Evolutionary conservation across 2,888 invertebrate genomes (phyloP).

Genomic region (Thysanoteuthis rhombus): DNA sequence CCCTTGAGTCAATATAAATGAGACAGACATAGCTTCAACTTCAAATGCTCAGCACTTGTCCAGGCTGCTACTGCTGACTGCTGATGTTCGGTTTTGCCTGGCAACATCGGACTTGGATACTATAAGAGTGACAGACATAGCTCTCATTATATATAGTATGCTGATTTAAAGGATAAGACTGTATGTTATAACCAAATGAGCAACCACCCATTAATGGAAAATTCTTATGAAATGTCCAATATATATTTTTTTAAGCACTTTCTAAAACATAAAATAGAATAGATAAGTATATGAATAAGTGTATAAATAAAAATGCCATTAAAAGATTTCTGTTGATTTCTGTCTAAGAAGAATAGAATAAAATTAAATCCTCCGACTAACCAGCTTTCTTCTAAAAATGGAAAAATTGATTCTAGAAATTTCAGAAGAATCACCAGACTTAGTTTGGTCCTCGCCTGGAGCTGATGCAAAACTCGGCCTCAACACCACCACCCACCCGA

Average conservation of each 20-base stretch:
- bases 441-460: background rate
- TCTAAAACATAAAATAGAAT: too few relatives aligned
- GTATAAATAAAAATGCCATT: background rate
- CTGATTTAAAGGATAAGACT: too few relatives aligned
- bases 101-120: too few relatives aligned
- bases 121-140: too few relatives aligned
- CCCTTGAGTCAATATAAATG: too few relatives aligned
- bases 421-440: background rate
- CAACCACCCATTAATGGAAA: background rate
- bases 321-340: background rate
- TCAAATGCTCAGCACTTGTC: too few relatives aligned
- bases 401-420: background rate
- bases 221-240: background rate
- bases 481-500: background rate
- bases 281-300: too few relatives aligned
- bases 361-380: background rate
- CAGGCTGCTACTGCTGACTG: too few relatives aligned
- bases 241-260: background rate
- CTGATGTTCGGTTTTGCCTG: too few relatives aligned
- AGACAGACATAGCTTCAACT: too few relatives aligned
- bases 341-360: background rate
- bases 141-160: too few relatives aligned
- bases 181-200: too few relatives aligned
- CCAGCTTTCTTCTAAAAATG: background rate
- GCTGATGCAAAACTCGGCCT: background rate